Evolutionary conservation across 23 tunicate genomes (phyloP).

Genomic region (Oikopleura vanhoeffeni): DNA sequence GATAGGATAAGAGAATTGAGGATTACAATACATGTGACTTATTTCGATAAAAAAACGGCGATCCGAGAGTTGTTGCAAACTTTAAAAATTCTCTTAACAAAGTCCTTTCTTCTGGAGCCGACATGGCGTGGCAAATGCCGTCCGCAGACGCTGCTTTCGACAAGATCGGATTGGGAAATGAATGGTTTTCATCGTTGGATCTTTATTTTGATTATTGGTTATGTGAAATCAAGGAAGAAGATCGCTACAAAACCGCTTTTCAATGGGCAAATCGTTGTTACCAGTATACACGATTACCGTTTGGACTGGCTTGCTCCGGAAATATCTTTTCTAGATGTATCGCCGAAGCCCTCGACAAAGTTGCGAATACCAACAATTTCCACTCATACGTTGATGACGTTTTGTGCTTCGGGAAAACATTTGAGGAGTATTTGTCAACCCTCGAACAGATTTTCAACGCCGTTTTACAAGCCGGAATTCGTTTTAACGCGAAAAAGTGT

Average conservation of each 20-base stretch:
- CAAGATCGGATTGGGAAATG: background rate
- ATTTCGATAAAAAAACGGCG: background rate
- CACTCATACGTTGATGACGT: background rate
- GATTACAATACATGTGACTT: too few species aligned
- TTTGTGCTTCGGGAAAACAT: background rate
- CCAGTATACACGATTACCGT: background rate
- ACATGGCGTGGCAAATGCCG: background rate
- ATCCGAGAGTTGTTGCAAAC: background rate
- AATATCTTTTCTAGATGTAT: background rate
- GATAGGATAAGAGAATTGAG: too few species aligned
- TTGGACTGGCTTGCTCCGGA: background rate
- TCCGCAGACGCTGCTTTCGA: background rate
- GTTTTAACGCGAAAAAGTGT: background rate
- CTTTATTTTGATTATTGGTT: background rate
- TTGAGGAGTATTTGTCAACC: background rate
- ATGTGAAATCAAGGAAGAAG: background rate
- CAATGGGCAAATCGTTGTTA: background rate
- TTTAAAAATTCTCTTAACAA: background rate
- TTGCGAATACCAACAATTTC: background rate
- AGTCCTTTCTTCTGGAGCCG: background rate
- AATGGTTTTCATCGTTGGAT: background rate
- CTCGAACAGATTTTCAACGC: background rate
- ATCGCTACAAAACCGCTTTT: background rate
- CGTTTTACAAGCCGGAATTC: background rate
- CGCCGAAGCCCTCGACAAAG: background rate